These are phyloP conservation scores for Denticeps clupeoides DNA, from an alignment of 2,797 vertebrate genomes.

Conservation along the genomic window DNA sequence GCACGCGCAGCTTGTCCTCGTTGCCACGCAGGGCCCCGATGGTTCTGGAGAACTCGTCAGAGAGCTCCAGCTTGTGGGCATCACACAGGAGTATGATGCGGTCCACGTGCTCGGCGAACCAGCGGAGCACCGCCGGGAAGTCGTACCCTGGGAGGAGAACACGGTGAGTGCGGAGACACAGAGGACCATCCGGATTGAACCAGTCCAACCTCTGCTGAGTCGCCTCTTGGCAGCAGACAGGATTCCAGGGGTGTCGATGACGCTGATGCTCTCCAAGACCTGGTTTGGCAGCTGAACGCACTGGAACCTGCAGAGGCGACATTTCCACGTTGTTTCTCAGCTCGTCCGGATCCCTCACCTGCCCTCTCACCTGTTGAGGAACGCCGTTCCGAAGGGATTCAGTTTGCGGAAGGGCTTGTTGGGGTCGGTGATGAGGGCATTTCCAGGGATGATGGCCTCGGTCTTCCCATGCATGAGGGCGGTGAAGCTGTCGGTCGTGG, in stretches of 20 bases:
- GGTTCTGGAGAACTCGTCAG: conserved; percentile 79
- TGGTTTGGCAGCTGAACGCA: conserved; percentile 71
- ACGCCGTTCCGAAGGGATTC: conserved; percentile 75
- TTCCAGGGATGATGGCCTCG: conserved; percentile 70
- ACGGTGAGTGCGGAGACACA: background rate
- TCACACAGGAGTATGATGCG: conserved; percentile 84
- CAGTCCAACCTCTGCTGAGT: conserved; percentile 65
- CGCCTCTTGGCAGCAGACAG: conserved; percentile 67
- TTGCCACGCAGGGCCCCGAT: conserved; percentile 74
- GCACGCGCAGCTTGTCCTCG: conserved; percentile 86
- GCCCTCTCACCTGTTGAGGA: conserved; percentile 74
- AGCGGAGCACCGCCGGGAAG: conserved; percentile 21
- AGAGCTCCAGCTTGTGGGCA: conserved; percentile 86
- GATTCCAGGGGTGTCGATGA: conserved; percentile 78
- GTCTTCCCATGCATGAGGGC: conserved; percentile 75
- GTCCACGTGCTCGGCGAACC: conserved; percentile 81
- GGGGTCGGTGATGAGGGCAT: conserved; percentile 75
- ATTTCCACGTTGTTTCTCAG: too few relatives aligned
- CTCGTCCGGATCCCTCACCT: too few relatives aligned
- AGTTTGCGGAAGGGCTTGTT: conserved; percentile 81
- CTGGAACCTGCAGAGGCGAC: conserved; percentile 58
- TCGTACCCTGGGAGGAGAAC: conserved; percentile 21
- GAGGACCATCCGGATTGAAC: too few relatives aligned
- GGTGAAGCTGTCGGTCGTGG: conserved; percentile 81
- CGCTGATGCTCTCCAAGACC: conserved; percentile 76